Conservation (phyloP, 2,888 invertebrate genomes). For the Flexamia atlantica region DNA sequence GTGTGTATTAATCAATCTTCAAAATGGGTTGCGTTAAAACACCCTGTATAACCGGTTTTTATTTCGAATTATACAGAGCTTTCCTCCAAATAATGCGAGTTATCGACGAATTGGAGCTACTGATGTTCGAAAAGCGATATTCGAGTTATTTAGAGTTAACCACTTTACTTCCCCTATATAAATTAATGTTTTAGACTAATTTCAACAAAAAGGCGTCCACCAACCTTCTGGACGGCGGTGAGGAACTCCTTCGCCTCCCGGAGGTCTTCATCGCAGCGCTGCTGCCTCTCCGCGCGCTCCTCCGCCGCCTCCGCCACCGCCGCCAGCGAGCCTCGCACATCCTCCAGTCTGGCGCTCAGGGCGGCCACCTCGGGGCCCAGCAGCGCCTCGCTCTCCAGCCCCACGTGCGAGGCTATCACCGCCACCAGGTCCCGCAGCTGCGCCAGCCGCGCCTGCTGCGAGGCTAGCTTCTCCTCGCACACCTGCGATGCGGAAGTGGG, state of each 20-base stretch:
- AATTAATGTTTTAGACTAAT: too few species aligned
- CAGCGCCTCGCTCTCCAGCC: constrained; percentile 77
- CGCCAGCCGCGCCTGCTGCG: constrained; percentile 81
- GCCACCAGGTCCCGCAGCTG: constrained; percentile 87
- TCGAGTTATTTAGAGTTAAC: too few species aligned
- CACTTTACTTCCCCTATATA: too few species aligned
- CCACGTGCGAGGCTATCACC: constrained; percentile 88
- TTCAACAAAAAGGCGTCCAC: too few species aligned
- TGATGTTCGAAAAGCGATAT: too few species aligned
- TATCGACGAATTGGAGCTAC: too few species aligned
- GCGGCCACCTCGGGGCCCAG: constrained; percentile 84
- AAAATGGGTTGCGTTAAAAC: too few species aligned
- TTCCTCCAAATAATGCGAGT: too few species aligned
- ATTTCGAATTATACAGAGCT: too few species aligned
- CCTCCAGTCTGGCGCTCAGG: constrained; percentile 84
- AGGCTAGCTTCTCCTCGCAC: constrained; percentile 86
- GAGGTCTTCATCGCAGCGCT: constrained; percentile 78
- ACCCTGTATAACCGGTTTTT: too few species aligned
- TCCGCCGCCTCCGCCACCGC: constrained; percentile 86
- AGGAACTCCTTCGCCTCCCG: constrained; percentile 80
- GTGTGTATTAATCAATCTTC: too few species aligned
- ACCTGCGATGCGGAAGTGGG: constrained; percentile 77
- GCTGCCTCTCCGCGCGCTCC: constrained; percentile 77
- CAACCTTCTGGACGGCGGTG: constrained; percentile 87
- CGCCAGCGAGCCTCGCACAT: constrained; percentile 86